Evolutionary conservation across 1,140 invertebrate genomes (phyloP), one percentile per base, ranked within the genome.

Genomic region (Drosophila subobscura): DNA sequence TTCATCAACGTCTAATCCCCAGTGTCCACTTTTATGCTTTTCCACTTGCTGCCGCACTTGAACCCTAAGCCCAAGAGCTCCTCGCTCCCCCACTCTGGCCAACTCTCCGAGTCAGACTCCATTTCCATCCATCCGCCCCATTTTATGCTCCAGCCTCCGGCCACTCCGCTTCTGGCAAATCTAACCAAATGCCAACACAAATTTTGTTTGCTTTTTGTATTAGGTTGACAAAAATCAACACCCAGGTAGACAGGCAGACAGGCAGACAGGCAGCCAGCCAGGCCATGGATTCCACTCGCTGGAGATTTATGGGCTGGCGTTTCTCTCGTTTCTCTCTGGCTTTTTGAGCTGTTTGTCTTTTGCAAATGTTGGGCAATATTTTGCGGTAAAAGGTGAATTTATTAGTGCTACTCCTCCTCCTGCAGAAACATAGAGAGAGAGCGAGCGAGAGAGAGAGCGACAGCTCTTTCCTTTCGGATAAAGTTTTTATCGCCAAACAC

Each of bases 151-250:
- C 12, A 16, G 0, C 14, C 29, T 20, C 14, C 47, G 1, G 4
- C 3, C 37, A 1, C 5, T 5, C 40, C 29, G 8, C 7, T 29
- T 27, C 37, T 73, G 63, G 72, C 49, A 85, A 85, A 85, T 85
- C 80, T 80, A 79, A 76, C 72, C 76, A 68, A 85, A 80, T 84
- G 72, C 66, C 81, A 85, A 80, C 77, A 86, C 63, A 85, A 85
- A 85, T 85, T 85, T 86, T 85, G 81, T 85, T 85, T 85, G 77
- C 77, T 52, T 84, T 85, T 85, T 70, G 72, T 80, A 79, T 85
- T 85, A 85, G 77, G 77, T 85, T 85, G 80, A 85, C 77, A 85
- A 85, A 85, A 85, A 85, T 85, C 81, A 85, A 85, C 81, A 85
- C 67, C 64, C 67, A 50, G 56, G 54, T 45, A 16, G 45, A 23